These are phyloP conservation scores for Cynocephalus volans DNA, from an alignment of 2,113 vertebrate genomes.

Conservation along the genomic window DNA sequence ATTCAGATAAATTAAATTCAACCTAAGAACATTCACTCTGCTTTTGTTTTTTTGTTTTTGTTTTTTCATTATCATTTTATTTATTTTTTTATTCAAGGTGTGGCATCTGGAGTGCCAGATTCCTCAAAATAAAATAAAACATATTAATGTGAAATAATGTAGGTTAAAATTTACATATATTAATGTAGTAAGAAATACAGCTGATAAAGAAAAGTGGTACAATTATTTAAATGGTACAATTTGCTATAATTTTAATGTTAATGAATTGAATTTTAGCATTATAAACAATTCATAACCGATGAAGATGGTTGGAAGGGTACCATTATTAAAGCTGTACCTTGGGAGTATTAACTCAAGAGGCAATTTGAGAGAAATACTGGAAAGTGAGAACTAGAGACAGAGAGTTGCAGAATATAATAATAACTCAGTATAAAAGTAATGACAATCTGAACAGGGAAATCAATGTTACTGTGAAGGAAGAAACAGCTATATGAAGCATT, in stretches of 20 bases:
- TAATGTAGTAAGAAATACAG: not conserved
- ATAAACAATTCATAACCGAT: not conserved
- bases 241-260: not conserved
- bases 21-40: not conserved
- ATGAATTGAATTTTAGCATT: not conserved
- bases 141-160: not conserved
- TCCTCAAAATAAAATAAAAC: not conserved
- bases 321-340: not conserved
- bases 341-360: not conserved
- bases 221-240: not conserved
- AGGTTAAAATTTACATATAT: not conserved
- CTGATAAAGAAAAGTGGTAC: not conserved
- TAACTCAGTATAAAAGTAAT: not conserved
- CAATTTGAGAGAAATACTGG: not conserved
- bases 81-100: not conserved
- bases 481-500: not conserved
- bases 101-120: not conserved
- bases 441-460: not conserved
- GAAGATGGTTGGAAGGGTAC: not conserved
- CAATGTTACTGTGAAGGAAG: not conserved
- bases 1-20: slow-evolving; percentile 6
- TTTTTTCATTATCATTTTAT: too few species aligned
- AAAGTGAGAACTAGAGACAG: not conserved
- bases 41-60: too few species aligned
- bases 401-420: not conserved